Conservation (phyloP, 53 echinoderm and acorn worm species). For the Temnopleurus reevesii region DNA sequence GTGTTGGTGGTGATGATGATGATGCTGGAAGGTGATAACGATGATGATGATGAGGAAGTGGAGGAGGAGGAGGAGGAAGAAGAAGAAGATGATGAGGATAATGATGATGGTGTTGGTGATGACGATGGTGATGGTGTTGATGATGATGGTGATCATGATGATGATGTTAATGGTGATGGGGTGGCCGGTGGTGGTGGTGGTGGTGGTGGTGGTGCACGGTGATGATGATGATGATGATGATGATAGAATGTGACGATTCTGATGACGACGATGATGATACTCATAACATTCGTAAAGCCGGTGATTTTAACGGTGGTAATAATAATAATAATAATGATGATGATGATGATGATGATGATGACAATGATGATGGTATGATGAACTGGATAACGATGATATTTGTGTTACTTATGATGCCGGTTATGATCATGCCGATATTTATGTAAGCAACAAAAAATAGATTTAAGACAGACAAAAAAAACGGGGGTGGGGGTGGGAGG, state of each 20-base stretch:
- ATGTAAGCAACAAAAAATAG: too few relatives aligned
- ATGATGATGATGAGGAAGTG: slow-evolving; percentile 5
- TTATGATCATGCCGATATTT: too few relatives aligned
- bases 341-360: background rate
- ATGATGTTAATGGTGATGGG: background rate
- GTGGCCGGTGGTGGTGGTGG: background rate
- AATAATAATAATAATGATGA: background rate
- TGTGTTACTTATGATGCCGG: too few relatives aligned
- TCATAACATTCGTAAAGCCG: background rate
- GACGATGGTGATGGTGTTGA: background rate
- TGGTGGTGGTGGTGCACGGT: background rate
- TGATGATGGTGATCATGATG: background rate
- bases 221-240: background rate
- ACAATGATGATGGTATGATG: background rate
- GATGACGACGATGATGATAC: background rate
- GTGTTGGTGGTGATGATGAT: background rate
- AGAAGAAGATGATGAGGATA: background rate
- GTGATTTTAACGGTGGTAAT: background rate
- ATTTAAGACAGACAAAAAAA: too few relatives aligned
- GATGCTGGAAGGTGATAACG: background rate
- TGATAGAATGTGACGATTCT: background rate
- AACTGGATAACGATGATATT: background rate
- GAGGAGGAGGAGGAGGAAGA: background rate
- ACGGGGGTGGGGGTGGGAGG: too few relatives aligned
- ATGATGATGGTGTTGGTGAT: background rate